Evolutionary conservation across 2,888 invertebrate genomes (phyloP), one percentile per base, ranked within the genome.

Genomic region (Barypeithes pellucidus): DNA sequence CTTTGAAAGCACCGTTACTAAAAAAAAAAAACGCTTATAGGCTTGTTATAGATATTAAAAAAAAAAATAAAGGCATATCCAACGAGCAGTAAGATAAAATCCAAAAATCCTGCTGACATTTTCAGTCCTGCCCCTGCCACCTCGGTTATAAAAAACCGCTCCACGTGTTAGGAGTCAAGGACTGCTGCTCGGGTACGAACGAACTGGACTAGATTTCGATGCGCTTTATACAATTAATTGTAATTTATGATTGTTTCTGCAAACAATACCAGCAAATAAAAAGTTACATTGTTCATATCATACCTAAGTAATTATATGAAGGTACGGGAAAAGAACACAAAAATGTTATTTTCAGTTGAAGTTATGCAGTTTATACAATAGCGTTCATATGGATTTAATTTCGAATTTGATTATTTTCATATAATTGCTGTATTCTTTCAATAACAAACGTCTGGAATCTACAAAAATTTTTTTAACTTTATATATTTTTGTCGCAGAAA

Each of bases 81-180:
- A n/a, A n/a, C 9, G 9, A 4, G 39, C 3, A 43, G 16, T 12
- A 1, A 50, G 50, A 50, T 50, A 50, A 50, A n/a, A 22, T 50
- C 24, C 47, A 22, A 50, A 47, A 50, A 50, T 50, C 50, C 50
- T 24, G 50, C 22, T 50, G 50, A 24, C 50, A 50, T 50, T 50
- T 29, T 50, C 50, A 50, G 50, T 50, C 50, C 22, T 24, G 50
- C 50, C 50, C 11, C 47, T 47, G 22, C n/a, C 50, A 24, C 24
- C 50, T n/a, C n/a, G 24, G n/a, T 47, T 20, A 47, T 18, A 47
- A 43, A 45, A 45, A 47, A 20, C 18, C 20, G 47, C 39, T 50
- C 24, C 50, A 50, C 50, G 50, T 50, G 50, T 50, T 50, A 11
- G 24, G 50, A 50, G 50, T 50, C 50, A 50, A 50, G 50, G 50